phyloP scores from a whole-genome alignment of 1,140 invertebrate genomes.

The Temnothorax longispinosus region DNA sequence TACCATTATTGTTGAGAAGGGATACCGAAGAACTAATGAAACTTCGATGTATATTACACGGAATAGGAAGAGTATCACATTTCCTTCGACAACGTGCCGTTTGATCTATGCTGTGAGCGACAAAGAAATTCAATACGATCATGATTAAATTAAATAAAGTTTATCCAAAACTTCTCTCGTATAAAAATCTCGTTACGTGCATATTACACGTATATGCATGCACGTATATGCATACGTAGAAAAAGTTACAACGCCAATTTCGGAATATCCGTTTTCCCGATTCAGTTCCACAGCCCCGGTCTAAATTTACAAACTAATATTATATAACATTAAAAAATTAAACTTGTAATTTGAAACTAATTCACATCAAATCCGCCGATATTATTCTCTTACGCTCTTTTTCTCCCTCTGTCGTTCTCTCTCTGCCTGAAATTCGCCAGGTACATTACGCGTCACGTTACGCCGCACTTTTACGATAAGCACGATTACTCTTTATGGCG shows the following conservation, averaged over 20 bases:
- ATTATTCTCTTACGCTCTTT: not conserved
- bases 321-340: too few species aligned
- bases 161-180: not conserved
- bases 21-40: not conserved
- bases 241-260: not conserved
- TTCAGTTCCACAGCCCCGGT: not conserved
- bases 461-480: constrained; percentile 39
- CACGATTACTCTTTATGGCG: constrained; percentile 38
- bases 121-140: not conserved
- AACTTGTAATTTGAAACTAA: not conserved
- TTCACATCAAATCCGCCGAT: not conserved
- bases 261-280: not conserved
- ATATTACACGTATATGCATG: not conserved
- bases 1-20: constrained; percentile 23
- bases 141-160: constrained; percentile 26
- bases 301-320: not conserved
- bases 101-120: not conserved
- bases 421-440: not conserved
- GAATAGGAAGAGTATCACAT: not conserved
- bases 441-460: constrained; percentile 17
- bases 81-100: not conserved
- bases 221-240: not conserved
- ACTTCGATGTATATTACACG: not conserved
- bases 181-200: not conserved
- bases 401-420: not conserved